phyloP scores from a whole-genome alignment of 1,140 invertebrate species.

The Mycetomoellerius zeteki region DNA sequence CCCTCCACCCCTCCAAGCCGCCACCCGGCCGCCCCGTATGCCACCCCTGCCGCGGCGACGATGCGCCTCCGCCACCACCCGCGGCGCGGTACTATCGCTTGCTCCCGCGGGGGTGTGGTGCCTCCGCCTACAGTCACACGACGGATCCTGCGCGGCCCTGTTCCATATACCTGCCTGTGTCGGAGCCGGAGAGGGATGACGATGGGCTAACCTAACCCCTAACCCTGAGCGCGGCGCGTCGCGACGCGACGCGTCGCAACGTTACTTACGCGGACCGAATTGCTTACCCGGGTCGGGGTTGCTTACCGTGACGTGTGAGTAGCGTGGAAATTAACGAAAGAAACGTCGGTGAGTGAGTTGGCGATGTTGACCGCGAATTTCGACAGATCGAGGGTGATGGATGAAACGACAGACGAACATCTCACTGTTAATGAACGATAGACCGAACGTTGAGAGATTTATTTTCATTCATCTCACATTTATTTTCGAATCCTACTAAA shows the following conservation, averaged over 20 bases:
- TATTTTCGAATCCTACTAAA: neutral
- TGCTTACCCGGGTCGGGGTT: slow-evolving; percentile 35
- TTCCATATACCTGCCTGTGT: slow-evolving; percentile 70
- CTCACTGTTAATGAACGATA: neutral
- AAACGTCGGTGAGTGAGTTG: neutral
- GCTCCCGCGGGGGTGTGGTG: slow-evolving; percentile 83
- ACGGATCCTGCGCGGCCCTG: slow-evolving; percentile 78
- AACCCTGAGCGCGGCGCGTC: neutral
- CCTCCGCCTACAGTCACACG: slow-evolving; percentile 84
- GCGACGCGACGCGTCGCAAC: slow-evolving; percentile 14
- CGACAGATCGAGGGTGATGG: neutral
- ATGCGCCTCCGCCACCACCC: slow-evolving; percentile 55
- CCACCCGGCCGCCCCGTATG: slow-evolving; percentile 61
- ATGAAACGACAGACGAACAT: neutral
- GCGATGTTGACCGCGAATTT: neutral
- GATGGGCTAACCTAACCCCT: slow-evolving; percentile 66
- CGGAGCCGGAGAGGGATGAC: slow-evolving; percentile 52
- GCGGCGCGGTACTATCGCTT: slow-evolving; percentile 72
- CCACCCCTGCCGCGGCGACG: slow-evolving; percentile 65
- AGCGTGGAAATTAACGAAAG: neutral
- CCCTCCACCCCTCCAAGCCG: slow-evolving; percentile 73
- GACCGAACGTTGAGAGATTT: neutral
- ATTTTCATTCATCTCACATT: neutral
- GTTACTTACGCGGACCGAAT: slow-evolving; percentile 30
- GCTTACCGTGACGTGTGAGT: slow-evolving; percentile 6